phyloP scores from a whole-genome alignment of 2,113 vertebrate species.

The Rhegmatorhina hoffmannsi region DNA sequence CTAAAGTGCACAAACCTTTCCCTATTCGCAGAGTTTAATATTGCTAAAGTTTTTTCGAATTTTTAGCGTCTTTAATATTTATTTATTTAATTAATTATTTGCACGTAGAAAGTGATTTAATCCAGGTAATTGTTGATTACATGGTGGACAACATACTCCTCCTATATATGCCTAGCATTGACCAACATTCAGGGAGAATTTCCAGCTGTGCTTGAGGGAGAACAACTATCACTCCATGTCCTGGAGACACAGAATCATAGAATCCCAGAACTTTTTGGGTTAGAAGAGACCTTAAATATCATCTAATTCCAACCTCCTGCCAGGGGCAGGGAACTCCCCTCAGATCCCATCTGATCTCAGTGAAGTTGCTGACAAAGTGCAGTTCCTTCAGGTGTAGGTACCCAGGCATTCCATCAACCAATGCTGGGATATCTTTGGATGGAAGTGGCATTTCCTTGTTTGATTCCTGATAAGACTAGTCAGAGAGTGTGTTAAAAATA shows the following conservation, averaged over 20 bases:
- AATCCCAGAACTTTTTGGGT: not conserved
- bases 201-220: not conserved
- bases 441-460: not conserved
- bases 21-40: not conserved
- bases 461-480: not conserved
- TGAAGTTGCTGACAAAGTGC: not conserved
- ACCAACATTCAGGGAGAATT: not conserved
- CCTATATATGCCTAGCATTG: not conserved
- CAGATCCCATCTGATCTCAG: rapidly evolving
- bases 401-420: not conserved
- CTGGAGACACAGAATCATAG: not conserved
- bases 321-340: not conserved
- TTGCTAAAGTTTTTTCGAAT: not conserved
- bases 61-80: not conserved
- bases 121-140: not conserved
- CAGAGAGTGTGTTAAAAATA: not conserved
- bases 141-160: not conserved
- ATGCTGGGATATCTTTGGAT: not conserved
- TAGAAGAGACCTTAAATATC: not conserved
- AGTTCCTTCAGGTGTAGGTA: not conserved
- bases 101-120: not conserved
- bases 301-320: no score
- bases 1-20: not conserved
- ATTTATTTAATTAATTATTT: no score
- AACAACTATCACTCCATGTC: not conserved